Evolutionary conservation across 2,797 vertebrate species (phyloP).

Genomic region (Sebastes diaconus): DNA sequence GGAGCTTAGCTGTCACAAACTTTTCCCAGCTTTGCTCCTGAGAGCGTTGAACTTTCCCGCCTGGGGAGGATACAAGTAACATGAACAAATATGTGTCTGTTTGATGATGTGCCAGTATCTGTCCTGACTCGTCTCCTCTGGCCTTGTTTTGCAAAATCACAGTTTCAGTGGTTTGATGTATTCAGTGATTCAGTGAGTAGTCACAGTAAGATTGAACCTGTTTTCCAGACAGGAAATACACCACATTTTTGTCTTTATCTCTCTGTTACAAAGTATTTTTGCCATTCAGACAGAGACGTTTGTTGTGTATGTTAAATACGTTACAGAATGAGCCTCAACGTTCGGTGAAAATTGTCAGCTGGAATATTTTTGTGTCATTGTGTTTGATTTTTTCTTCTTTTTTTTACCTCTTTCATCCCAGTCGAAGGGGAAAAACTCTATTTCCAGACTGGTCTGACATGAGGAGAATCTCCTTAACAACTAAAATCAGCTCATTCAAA

Average conservation of each 20-base stretch:
- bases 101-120: background rate
- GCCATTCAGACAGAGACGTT: background rate
- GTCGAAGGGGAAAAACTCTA: background rate
- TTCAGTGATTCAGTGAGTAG: background rate
- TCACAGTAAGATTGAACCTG: background rate
- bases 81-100: background rate
- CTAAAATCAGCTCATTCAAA: no score
- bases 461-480: no score
- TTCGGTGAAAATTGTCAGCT: background rate
- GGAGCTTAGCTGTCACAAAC: background rate
- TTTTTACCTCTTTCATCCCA: background rate
- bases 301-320: no score
- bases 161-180: background rate
- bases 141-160: background rate
- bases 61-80: background rate
- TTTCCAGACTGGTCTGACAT: no score
- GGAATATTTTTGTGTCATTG: background rate
- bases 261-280: background rate
- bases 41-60: background rate
- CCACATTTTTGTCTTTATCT: background rate
- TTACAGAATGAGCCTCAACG: no score
- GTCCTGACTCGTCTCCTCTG: background rate
- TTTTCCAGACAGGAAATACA: background rate
- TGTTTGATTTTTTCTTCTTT: background rate
- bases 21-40: background rate